Evolutionary conservation across 2,888 invertebrate species (phyloP).

Genomic region (Morpho achilles): DNA sequence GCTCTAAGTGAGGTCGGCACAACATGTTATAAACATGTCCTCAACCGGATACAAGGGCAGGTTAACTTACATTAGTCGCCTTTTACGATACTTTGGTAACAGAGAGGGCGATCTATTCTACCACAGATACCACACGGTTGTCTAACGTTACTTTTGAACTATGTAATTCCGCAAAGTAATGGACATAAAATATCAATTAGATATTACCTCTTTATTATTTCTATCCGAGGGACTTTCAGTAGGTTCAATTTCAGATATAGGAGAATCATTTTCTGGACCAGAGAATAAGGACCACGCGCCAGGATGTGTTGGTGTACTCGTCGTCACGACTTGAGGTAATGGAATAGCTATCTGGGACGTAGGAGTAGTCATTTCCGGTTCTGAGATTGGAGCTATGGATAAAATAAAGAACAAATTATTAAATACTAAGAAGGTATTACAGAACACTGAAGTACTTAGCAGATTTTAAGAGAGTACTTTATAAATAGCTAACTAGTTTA

Average conservation of each 20-base stretch:
- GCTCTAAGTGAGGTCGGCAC: too few species aligned
- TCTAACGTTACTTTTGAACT: too few species aligned
- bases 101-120: too few species aligned
- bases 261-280: constrained; percentile 61
- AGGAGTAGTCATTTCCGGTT: constrained; percentile 59
- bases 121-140: too few species aligned
- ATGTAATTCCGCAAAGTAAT: too few species aligned
- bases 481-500: too few species aligned
- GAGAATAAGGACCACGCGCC: constrained; percentile 61
- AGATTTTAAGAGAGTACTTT: neutral
- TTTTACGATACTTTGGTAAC: too few species aligned
- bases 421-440: neutral
- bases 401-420: neutral
- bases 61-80: too few species aligned
- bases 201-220: constrained; percentile 49
- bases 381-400: constrained; percentile 38
- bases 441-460: too few species aligned
- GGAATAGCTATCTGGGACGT: constrained; percentile 56
- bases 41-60: too few species aligned
- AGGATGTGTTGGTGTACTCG: constrained; percentile 67
- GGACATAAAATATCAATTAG: neutral
- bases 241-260: constrained; percentile 68
- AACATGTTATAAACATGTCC: too few species aligned
- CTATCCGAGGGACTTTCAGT: constrained; percentile 58
- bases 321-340: constrained; percentile 54